Evolutionary conservation across 2,888 invertebrate genomes (phyloP).

Genomic region (Hartigia nigra): DNA sequence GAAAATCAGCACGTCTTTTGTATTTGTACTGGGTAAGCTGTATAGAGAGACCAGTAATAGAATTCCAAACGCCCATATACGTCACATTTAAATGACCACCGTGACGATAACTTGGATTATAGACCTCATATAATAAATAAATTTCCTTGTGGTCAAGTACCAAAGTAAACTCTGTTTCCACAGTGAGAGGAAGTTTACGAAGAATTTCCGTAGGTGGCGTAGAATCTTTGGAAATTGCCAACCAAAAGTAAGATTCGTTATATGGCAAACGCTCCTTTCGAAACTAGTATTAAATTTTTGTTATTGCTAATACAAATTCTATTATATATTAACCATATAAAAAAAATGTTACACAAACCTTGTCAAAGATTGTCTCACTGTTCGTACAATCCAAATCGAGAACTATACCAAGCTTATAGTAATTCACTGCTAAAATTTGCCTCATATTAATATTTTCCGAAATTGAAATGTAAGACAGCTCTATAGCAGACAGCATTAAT

Average conservation of each 20-base stretch:
- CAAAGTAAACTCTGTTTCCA: slow-evolving; percentile 48
- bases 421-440: slow-evolving; percentile 41
- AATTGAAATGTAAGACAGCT: slow-evolving; percentile 33
- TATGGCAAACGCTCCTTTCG: slow-evolving; percentile 37
- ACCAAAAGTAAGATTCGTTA: slow-evolving; percentile 55
- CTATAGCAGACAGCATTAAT: slow-evolving; percentile 21
- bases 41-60: slow-evolving; percentile 34
- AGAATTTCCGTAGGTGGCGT: slow-evolving; percentile 35
- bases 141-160: slow-evolving; percentile 29
- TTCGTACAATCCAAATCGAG: slow-evolving; percentile 47
- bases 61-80: slow-evolving; percentile 46
- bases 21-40: slow-evolving; percentile 50
- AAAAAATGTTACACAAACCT: slow-evolving; percentile 33
- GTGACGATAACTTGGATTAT: slow-evolving; percentile 53
- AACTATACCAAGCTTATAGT: slow-evolving; percentile 45
- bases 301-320: background rate
- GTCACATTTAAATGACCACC: slow-evolving; percentile 47
- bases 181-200: slow-evolving; percentile 39
- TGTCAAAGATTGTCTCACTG: slow-evolving; percentile 40
- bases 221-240: slow-evolving; percentile 36
- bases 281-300: slow-evolving; percentile 32
- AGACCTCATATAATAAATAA: slow-evolving; percentile 48
- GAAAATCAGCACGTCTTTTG: slow-evolving; percentile 45
- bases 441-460: slow-evolving; percentile 32
- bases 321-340: background rate